Evolutionary conservation across 2,888 invertebrate species (phyloP), one percentile per base, ranked within the genome.

Genomic region (Eupithecia insigniata): DNA sequence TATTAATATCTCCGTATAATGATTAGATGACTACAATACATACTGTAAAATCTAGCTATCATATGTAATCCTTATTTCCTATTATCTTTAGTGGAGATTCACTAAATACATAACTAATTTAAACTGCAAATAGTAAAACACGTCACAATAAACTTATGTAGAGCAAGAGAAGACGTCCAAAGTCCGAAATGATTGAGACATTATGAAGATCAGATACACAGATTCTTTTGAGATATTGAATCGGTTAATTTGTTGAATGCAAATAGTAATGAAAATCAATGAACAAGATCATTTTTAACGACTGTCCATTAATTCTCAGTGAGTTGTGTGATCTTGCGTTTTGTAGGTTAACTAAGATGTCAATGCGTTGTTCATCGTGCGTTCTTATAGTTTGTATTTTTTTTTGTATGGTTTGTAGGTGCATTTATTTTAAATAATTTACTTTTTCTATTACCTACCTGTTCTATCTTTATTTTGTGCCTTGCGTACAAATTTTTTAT

Each of bases 101-200:
- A 55, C 55, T 55, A 55, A 55, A 22, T 4, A 55, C 22, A 55
- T 55, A 55, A 55, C 55, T 55, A 55, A 26, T 55, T 55, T 55
- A 12, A 55, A 55, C 55, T 55, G 14, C 55, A 55, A 55, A 55
- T 55, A 55, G 12, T 10, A 46, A 5, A 7, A 51, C 51, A 26
- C 55, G 55, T 51, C 51, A 18, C 22, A 55, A 55, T 14, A 26
- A 55, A 55, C 26, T 10, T 26, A 55, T 26, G 8, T 55, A 55
- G 55, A 26, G 26, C 55, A 55, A 55, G 55, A 26, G 55, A 26
- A 14, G 26, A 55, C 55, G 55, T 55, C 55, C 14, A 26, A 55
- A 26, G 26, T 55, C 55, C 55, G 26, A 26, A 26, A 22, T 55
- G 55, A 55, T 55, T 55, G 22, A 55, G 14, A 55, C 26, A 26